Evolutionary conservation across 2,888 invertebrate genomes (phyloP).

Genomic region (Keiferia lycopersicella): DNA sequence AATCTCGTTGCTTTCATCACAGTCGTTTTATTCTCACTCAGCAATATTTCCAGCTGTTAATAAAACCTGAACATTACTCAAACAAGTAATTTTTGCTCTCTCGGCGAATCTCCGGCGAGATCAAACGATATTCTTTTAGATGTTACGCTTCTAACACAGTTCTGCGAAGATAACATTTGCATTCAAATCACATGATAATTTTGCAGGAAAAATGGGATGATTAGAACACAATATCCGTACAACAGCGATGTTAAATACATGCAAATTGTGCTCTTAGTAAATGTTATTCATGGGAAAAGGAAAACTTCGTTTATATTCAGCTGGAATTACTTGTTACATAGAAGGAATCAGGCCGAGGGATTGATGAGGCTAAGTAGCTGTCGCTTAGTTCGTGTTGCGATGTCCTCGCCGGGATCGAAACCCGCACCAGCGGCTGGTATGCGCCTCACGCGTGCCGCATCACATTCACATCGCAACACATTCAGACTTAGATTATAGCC

Average conservation of each 20-base stretch:
- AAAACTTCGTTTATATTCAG: conserved; percentile 71
- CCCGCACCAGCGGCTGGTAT: conserved; percentile 33
- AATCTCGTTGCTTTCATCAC: conserved; percentile 56
- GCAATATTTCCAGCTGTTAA: conserved; percentile 63
- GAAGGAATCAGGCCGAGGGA: conserved; percentile 53
- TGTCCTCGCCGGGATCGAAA: not conserved
- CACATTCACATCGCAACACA: conserved; percentile 40
- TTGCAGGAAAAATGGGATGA: conserved; percentile 28
- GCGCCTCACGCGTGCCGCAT: conserved; percentile 34
- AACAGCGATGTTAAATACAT: conserved; percentile 54
- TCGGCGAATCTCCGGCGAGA: conserved; percentile 25
- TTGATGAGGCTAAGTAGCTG: conserved; percentile 48
- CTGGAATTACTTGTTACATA: conserved; percentile 58
- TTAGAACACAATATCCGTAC: conserved; percentile 47
- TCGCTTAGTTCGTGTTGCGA: conserved; percentile 38
- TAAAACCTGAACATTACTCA: conserved; percentile 62
- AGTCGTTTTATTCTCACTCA: conserved; percentile 48
- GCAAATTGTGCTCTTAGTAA: conserved; percentile 64
- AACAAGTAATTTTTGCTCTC: conserved; percentile 53
- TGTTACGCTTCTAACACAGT: conserved; percentile 9
- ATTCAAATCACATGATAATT: conserved; percentile 21
- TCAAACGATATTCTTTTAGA: conserved; percentile 20
- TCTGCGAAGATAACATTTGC: conserved; percentile 10
- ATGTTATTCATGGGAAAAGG: conserved; percentile 71
- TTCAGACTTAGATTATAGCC: conserved; percentile 42